phyloP scores from a whole-genome alignment of 1,140 invertebrate genomes.

The Conus ventricosus region DNA sequence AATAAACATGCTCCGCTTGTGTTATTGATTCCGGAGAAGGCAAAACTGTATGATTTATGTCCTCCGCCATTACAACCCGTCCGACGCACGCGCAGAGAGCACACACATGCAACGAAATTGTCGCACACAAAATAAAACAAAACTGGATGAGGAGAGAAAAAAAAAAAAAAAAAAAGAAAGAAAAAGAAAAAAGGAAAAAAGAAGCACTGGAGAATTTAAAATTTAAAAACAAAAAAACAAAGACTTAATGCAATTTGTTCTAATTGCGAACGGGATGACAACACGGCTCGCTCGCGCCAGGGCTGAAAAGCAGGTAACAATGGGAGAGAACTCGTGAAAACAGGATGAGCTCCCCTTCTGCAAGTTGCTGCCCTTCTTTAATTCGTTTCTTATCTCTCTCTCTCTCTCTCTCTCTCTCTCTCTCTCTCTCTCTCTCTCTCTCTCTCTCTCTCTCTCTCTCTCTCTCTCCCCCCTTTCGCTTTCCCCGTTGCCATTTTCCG shows the following conservation, averaged over 20 bases:
- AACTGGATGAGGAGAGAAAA: slow-evolving; percentile 20
- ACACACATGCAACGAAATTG: neutral
- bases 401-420: too few relatives aligned
- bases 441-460: too few relatives aligned
- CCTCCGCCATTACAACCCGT: neutral
- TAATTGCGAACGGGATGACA: slow-evolving; percentile 26
- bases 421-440: too few relatives aligned
- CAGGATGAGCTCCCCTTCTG: neutral
- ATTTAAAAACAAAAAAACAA: slow-evolving; percentile 13
- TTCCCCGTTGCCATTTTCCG: too few relatives aligned
- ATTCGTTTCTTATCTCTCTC: too few relatives aligned
- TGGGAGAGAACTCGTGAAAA: neutral
- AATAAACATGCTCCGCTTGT: too few relatives aligned
- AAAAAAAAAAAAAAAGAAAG: neutral
- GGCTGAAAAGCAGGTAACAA: slow-evolving; percentile 14
- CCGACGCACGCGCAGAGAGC: neutral
- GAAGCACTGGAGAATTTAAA: neutral
- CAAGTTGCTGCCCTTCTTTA: neutral
- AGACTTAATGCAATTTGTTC: slow-evolving; percentile 34
- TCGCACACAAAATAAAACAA: neutral
- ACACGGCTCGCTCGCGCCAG: neutral
- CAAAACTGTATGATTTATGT: too few relatives aligned
- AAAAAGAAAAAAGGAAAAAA: neutral
- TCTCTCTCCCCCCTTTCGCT: too few relatives aligned
- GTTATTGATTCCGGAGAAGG: too few relatives aligned